A percentile compares a stretch with the other conserved stretches of the same genome.
These are phyloP conservation scores for Toxonevra muliebris DNA, from an alignment of 2,888 invertebrate species.

Conservation along the genomic window DNA sequence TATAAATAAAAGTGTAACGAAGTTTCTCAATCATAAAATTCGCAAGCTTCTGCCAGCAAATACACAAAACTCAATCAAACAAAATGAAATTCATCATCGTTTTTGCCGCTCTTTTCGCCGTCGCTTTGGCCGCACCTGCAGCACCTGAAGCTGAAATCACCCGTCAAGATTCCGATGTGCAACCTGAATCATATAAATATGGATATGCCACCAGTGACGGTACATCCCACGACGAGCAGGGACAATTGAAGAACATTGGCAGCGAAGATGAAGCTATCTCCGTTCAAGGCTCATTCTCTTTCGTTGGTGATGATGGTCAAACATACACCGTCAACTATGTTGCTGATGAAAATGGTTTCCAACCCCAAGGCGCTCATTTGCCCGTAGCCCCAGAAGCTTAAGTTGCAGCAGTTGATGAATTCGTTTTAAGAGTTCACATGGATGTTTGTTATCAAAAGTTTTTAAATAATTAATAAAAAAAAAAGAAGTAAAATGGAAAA, in stretches of 20 bases:
- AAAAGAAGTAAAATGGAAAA: no score
- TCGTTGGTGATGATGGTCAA: slow-evolving; percentile 46
- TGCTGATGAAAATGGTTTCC: slow-evolving; percentile 67
- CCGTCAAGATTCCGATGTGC: slow-evolving; percentile 30
- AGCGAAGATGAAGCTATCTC: slow-evolving; percentile 44
- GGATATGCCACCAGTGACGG: slow-evolving; percentile 53
- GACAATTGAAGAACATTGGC: slow-evolving; percentile 43
- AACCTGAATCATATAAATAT: slow-evolving; percentile 35
- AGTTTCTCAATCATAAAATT: no score
- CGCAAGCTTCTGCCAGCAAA: no score
- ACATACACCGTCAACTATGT: slow-evolving; percentile 65
- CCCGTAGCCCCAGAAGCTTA: slow-evolving; percentile 32
- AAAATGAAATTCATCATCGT: slow-evolving; percentile 55
- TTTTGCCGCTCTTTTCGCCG: slow-evolving; percentile 55
- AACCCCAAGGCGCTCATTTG: slow-evolving; percentile 55
- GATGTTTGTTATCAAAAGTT: neutral
- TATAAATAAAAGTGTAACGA: no score
- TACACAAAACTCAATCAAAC: slow-evolving; percentile 3
- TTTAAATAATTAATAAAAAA: neutral
- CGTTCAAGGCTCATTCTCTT: slow-evolving; percentile 48
- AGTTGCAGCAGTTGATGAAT: neutral
- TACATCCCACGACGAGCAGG: slow-evolving; percentile 42
- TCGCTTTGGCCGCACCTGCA: slow-evolving; percentile 41
- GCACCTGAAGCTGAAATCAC: slow-evolving; percentile 43
- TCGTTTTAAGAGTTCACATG: neutral